phyloP scores from a whole-genome alignment of 2,797 vertebrate species.

The Acestrorhynchus altus region DNA sequence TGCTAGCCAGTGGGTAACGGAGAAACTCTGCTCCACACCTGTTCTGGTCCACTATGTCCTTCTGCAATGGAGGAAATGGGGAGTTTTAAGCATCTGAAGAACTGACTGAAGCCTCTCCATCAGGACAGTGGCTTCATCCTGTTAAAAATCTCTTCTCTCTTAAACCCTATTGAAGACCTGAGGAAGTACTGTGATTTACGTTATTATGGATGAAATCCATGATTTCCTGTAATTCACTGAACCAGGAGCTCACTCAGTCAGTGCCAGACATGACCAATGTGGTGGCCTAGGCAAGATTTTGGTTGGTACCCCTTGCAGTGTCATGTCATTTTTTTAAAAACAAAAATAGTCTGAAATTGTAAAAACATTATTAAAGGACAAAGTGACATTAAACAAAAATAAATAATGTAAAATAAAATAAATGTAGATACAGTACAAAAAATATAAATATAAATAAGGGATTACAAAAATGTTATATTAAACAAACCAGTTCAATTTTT shows the following conservation, averaged over 20 bases:
- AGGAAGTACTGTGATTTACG: background rate
- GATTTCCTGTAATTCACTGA: background rate
- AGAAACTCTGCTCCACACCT: slow-evolving; percentile 80
- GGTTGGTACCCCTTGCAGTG: too few relatives aligned
- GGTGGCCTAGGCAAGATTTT: too few relatives aligned
- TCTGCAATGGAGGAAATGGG: slow-evolving; percentile 62
- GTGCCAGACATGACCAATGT: too few relatives aligned
- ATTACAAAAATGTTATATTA: too few relatives aligned
- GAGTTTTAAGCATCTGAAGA: background rate
- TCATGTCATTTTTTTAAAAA: too few relatives aligned
- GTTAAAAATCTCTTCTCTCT: background rate
- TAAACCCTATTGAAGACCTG: slow-evolving; percentile 3
- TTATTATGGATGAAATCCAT: background rate
- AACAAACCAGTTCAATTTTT: too few relatives aligned
- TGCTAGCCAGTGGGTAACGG: slow-evolving; percentile 91
- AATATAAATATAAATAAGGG: too few relatives aligned
- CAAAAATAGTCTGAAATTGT: too few relatives aligned
- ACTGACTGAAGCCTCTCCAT: background rate
- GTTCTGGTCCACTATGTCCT: slow-evolving; percentile 62
- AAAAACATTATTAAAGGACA: too few relatives aligned
- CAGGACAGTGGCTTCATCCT: background rate
- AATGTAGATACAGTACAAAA: too few relatives aligned
- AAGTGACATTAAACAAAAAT: too few relatives aligned
- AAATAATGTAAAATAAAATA: too few relatives aligned
- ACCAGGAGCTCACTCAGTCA: background rate